Base-by-base conservation (phyloP, 2,888 invertebrate species). In the Ellobium chinense region DNA sequence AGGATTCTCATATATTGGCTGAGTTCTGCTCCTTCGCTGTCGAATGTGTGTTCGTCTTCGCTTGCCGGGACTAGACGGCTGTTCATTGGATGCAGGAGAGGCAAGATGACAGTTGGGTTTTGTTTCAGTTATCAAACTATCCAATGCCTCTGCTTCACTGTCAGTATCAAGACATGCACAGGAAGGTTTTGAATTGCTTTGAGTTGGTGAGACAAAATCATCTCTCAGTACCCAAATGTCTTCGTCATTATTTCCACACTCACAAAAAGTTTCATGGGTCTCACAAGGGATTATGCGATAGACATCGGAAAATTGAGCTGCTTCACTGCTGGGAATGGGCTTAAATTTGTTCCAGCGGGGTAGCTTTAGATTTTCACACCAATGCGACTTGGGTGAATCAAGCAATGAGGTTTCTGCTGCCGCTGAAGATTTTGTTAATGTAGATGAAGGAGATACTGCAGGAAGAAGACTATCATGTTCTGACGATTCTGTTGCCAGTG, bases 201-300 rank as follows among this genome's bases (percentile, higher is more conserved):
- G n/a, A n/a, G n/a, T n/a, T n/a, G n/a, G 12, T 36, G 65, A 18
- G 29, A 21, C 70, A 4, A 27, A 21, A 9, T 78, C 78, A 34
- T 78, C 72, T 27, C 78, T 62, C 12, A 54, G 56, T 18, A 78
- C 65, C 78, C 78, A 78, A 36, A 78, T 39, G 21, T 72, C 65
- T 18, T 63, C 70, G 18, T 63, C 65, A 46, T 29, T 24, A 5
- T 36, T 39, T 7, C 34, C 34, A 69, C 70, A 69, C 2, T 60
- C 60, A 39, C 78, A 70, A 56, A 70, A 69, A 70, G 69, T 69
- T 31, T 60, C 65, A 24, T 76, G 76, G 46, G 21, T 56, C 18
- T 21, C 29, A 46, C 66, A 66, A 24, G 76, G 34, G 29, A 66
- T 72, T 56, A 72, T 72, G 14, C 27, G 27, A 27, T 72, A 72